Evolutionary conservation across 2,113 vertebrate genomes (phyloP).

Genomic region (Chlamydotis undulata): DNA sequence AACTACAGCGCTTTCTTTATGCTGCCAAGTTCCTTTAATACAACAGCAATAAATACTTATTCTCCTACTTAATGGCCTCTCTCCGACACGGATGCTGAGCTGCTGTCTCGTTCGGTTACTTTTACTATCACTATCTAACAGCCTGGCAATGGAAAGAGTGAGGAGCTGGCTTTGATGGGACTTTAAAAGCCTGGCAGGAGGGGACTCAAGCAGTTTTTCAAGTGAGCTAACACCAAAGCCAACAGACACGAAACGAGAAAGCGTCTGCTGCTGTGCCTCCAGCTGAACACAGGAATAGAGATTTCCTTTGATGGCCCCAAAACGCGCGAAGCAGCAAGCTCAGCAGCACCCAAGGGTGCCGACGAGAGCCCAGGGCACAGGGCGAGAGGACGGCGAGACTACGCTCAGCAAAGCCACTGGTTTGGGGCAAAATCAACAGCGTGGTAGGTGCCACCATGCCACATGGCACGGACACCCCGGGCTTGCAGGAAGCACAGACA

Average conservation of each 20-base stretch:
- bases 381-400: fast-evolving
- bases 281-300: neutral
- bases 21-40: neutral
- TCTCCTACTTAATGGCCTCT: constrained; percentile 26
- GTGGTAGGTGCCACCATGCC: neutral
- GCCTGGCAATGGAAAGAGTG: neutral
- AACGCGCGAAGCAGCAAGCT: fast-evolving
- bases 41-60: constrained; percentile 46
- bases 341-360: neutral
- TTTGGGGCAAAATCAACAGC: neutral
- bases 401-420: neutral
- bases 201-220: neutral
- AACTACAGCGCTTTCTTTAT: neutral
- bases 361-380: neutral
- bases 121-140: neutral
- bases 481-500: neutral
- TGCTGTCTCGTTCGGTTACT: neutral
- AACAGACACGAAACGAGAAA: neutral
- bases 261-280: neutral
- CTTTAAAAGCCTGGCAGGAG: neutral
- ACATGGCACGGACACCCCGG: too few relatives aligned
- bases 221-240: neutral
- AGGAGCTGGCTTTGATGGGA: neutral
- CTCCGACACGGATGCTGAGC: neutral
- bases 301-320: neutral